A percentile compares a stretch with the other conserved stretches of the same genome.
These are phyloP conservation scores for Enoplosus armatus DNA, from an alignment of 2,797 vertebrate species.

Conservation along the genomic window DNA sequence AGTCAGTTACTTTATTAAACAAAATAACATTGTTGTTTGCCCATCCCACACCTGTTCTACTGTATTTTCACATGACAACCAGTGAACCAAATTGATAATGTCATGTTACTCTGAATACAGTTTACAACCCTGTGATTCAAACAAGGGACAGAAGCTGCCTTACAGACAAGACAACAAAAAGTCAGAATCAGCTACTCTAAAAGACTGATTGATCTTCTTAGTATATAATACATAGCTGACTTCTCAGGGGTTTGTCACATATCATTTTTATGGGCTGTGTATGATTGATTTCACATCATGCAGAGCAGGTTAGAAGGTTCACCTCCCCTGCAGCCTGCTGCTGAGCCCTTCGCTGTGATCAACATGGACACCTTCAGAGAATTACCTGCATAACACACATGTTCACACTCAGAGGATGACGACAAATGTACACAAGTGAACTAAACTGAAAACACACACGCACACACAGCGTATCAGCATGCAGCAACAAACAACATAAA, in stretches of 20 bases:
- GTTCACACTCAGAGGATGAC: conserved; percentile 47
- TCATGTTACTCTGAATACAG: not conserved
- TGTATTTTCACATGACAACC: not conserved
- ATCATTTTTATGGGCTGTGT: conserved; percentile 3
- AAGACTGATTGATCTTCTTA: not conserved
- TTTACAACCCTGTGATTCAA: not conserved
- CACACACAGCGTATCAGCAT: not conserved
- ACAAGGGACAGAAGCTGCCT: conserved; percentile 9
- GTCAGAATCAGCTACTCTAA: not conserved
- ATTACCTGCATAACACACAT: conserved; percentile 76
- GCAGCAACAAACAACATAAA: not conserved
- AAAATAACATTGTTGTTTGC: not conserved
- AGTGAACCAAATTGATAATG: not conserved
- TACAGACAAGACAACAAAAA: not conserved
- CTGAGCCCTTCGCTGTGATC: conserved; percentile 76
- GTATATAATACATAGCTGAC: not conserved
- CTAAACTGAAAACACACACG: not conserved
- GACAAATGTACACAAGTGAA: not conserved
- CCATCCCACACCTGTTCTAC: not conserved
- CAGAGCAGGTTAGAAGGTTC: conserved; percentile 76
- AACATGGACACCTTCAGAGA: conserved; percentile 77
- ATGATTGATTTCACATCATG: conserved; percentile 58
- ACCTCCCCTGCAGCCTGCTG: conserved; percentile 78
- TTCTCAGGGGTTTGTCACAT: not conserved
- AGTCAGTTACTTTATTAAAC: conserved; percentile 1